Base-by-base conservation (phyloP, 1,140 invertebrate genomes). In the Macrobrachium rosenbergii region DNA sequence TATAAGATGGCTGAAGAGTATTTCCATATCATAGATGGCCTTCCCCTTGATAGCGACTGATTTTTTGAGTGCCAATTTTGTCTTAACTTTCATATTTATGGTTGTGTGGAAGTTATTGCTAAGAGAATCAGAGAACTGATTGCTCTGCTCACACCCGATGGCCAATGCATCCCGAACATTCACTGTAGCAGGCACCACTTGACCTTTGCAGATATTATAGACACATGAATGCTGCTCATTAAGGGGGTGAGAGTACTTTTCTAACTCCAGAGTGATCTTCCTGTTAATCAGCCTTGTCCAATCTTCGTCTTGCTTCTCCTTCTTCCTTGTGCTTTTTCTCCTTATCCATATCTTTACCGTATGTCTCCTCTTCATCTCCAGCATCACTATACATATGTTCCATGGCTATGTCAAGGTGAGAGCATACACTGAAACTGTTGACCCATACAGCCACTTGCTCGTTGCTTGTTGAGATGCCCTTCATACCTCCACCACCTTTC, bases 261-360 rank as follows among this genome's bases (percentile, higher is more conserved):
- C 64, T 28, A 67, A 8, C 3, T 67, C 64, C 64, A 67, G n/a
- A 67, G 64, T 21, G 16, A 67, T 67, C 64, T 67, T 67, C 64
- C 64, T n/a, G n/a, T 1, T n/a, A 5, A 67, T 67, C 23, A 7
- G 10, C 52, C 78, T 80, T 59, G 0, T 80, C 59, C 59, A 80
- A 21, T 80, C 37, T 80, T 62, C n/a, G n/a, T 59, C 11, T n/a
- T 80, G 60, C 23, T 60, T 62, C 78, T 59, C 77, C 77, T 80
- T 80, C 78, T 17, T n/a, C n/a, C n/a, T 64, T 80, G 78, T 80
- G 78, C 59, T 80, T 80, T 14, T 79, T 79, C 52, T 43, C 52
- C 62, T 64, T 28, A 28, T 67, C n/a, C 16, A 16, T 28, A 21
- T 16, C 64, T 21, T 28, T 28, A 67, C 7, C 8, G 23, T 14